Base-by-base conservation (phyloP, 2,113 vertebrate species). In the Chamaetylas fuelleborni region DNA sequence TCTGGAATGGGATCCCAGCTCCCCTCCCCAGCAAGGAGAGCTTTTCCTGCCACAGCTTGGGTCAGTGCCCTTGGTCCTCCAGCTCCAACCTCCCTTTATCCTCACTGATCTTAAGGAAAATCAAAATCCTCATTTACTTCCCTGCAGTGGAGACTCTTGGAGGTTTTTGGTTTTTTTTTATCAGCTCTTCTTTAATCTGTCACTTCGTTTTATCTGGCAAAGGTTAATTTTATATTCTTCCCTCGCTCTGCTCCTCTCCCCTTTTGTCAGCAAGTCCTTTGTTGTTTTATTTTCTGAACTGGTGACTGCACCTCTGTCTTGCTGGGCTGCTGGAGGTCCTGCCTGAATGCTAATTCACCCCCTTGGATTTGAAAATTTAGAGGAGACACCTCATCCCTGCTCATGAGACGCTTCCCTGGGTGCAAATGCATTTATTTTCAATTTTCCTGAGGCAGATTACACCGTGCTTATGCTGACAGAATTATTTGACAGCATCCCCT, bases 401-500 rank as follows among this genome's bases (percentile, higher is more conserved):
- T 6, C 11, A 82, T 4, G 2, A 57, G 58, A 12, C 18, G 3
- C 47, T 45, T 33, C 50, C 53, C 51, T 29, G 71, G 4, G 33
- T 62, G 60, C 5, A 3, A 38, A 42, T 7, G 28, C 40, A 2
- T 88, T 94, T 58, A 8, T 88, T 90, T 86, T 40, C 92, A 36
- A 2, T 62, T 34, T 69, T 83, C 91, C 64, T 22, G 24, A 33
- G 90, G 83, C 88, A 78, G 94, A 67, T 96, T 53, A 74, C 19
- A 11, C 60, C n/a, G 2, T 34, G 85, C 56, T 90, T 58, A 23
- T 9, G 64, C 71, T 73, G 88, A 77, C 76, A 67, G 90, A 93
- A 90, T 84, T 95, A 64, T 92, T 88, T 94, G 95, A 90, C 92
- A 86, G 93, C 82, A 57, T 92, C 90, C 88, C 82, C 64, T 88